phyloP scores from a whole-genome alignment of 2,113 vertebrate genomes.

The Phylloscopus trochiloides region DNA sequence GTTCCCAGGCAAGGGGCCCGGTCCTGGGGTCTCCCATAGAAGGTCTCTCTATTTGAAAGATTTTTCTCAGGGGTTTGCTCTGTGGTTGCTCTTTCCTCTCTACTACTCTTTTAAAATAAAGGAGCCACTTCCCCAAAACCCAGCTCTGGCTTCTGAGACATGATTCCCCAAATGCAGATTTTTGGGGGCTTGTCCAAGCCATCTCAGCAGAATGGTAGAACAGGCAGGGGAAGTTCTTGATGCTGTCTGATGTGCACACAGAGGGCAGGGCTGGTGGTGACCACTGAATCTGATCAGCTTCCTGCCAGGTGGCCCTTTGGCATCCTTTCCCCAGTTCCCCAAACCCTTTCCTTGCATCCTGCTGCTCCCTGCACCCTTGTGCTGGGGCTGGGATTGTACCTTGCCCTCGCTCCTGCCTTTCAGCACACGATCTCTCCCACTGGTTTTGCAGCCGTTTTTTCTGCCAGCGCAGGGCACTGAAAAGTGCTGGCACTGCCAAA shows the following conservation, averaged over 20 bases:
- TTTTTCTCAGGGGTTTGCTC: neutral
- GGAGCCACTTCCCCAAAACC: neutral
- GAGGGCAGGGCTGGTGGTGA: neutral
- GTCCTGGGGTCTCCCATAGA: neutral
- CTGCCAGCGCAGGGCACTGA: slow-evolving; percentile 81
- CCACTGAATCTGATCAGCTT: accelerated
- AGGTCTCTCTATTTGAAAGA: neutral
- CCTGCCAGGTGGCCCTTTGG: neutral
- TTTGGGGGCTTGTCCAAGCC: neutral
- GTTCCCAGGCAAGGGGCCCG: neutral
- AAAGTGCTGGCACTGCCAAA: slow-evolving; percentile 86
- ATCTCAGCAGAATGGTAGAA: neutral
- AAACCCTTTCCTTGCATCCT: neutral
- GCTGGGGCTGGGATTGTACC: neutral
- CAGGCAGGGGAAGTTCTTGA: accelerated
- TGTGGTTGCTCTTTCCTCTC: neutral
- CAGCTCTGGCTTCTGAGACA: neutral
- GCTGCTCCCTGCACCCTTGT: neutral
- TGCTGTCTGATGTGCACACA: accelerated
- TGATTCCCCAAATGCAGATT: neutral
- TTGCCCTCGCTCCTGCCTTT: neutral
- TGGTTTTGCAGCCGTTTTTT: slow-evolving; percentile 61
- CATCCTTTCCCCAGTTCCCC: neutral
- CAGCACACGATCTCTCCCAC: slow-evolving; percentile 29
- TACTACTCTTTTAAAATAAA: neutral